Conservation (phyloP, 2,797 vertebrate species). For the Rhinatrema bivittatum region DNA sequence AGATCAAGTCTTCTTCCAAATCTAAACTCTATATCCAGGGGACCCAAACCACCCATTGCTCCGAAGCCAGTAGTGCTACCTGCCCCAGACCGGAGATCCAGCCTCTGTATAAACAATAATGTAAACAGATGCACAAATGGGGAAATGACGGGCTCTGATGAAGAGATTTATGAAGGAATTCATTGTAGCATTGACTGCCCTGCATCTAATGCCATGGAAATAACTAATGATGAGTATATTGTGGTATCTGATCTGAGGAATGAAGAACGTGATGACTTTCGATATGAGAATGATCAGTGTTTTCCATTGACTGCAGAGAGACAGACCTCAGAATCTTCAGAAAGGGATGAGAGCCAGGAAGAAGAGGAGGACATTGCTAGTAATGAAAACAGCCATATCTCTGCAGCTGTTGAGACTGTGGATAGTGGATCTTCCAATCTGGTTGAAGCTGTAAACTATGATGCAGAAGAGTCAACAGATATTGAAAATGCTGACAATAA, state of each 20-base stretch:
- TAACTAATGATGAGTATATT: slow-evolving; percentile 36
- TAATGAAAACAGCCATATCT: slow-evolving; percentile 36
- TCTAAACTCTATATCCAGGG: slow-evolving; percentile 56
- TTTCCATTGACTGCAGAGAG: slow-evolving; percentile 13
- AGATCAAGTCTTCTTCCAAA: slow-evolving; percentile 49
- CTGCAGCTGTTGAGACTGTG: slow-evolving; percentile 47
- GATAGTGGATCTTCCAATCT: slow-evolving; percentile 39
- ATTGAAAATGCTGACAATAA: slow-evolving; percentile 12
- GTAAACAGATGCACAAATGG: slow-evolving; percentile 67
- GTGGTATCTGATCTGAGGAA: slow-evolving; percentile 25
- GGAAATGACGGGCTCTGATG: slow-evolving; percentile 51
- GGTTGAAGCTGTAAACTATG: slow-evolving; percentile 11
- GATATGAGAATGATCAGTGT: slow-evolving; percentile 12
- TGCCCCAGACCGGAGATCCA: slow-evolving; percentile 50
- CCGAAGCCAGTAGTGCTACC: slow-evolving; percentile 75
- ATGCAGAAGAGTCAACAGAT: slow-evolving; percentile 7
- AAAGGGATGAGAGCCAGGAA: slow-evolving; percentile 14
- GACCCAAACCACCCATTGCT: slow-evolving; percentile 79
- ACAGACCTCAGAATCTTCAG: slow-evolving; percentile 1
- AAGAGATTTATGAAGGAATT: slow-evolving; percentile 47
- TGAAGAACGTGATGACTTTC: slow-evolving; percentile 27
- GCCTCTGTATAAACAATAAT: slow-evolving; percentile 45
- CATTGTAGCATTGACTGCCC: slow-evolving; percentile 19
- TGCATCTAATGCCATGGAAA: slow-evolving; percentile 32
- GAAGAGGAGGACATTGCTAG: slow-evolving; percentile 7